Conservation (phyloP, 1,140 invertebrate species). For the Diplogasteroides magnus region DNA sequence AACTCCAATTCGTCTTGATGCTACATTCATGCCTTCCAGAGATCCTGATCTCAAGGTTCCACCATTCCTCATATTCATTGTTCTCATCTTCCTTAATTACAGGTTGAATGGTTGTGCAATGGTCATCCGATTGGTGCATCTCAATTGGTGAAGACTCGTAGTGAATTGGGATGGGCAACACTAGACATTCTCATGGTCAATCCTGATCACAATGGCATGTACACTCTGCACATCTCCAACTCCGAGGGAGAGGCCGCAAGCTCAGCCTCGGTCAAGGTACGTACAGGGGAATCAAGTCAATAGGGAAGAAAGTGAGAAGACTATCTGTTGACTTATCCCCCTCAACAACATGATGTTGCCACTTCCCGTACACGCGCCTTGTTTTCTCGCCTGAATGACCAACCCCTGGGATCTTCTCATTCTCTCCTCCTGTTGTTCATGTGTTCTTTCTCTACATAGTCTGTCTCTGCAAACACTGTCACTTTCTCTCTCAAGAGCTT, state of each 20-base stretch:
- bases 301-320: too few relatives aligned
- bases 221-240: conserved; percentile 52
- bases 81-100: background rate
- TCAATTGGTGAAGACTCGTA: conserved; percentile 44
- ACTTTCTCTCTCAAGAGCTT: too few relatives aligned
- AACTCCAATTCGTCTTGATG: conserved; percentile 87
- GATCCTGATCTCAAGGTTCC: conserved; percentile 82
- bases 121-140: conserved; percentile 39
- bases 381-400: too few relatives aligned
- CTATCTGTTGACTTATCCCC: too few relatives aligned
- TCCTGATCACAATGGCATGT: conserved; percentile 50
- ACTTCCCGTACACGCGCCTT: too few relatives aligned
- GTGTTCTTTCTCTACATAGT: too few relatives aligned
- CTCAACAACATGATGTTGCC: too few relatives aligned
- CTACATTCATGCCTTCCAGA: conserved; percentile 86
- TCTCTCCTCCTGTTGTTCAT: too few relatives aligned
- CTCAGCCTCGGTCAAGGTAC: conserved; percentile 67
- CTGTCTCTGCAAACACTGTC: too few relatives aligned
- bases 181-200: conserved; percentile 49
- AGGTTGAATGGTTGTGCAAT: conserved; percentile 33
- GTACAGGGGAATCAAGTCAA: too few relatives aligned
- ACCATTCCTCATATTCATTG: too few relatives aligned
- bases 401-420: too few relatives aligned
- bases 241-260: conserved; percentile 59
- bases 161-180: conserved; percentile 50